phyloP scores from a whole-genome alignment of 2,888 invertebrate genomes.

The Lycaena phlaeas region DNA sequence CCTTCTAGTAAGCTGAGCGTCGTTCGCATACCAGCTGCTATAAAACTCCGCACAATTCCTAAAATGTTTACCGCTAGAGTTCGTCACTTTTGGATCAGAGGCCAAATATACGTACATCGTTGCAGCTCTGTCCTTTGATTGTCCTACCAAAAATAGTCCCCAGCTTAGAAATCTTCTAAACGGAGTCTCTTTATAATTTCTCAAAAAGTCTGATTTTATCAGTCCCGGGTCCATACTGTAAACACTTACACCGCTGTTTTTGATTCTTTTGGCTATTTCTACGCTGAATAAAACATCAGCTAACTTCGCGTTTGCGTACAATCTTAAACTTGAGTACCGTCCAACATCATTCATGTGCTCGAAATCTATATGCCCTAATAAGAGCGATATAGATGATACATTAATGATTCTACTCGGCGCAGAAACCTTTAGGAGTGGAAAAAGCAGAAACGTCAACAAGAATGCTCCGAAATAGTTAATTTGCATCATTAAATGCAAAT shows the following conservation, averaged over 20 bases:
- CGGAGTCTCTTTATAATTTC: slow-evolving; percentile 42
- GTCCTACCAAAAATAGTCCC: slow-evolving; percentile 31
- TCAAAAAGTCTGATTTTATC: slow-evolving; percentile 84
- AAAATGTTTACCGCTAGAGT: slow-evolving; percentile 43
- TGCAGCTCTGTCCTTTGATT: slow-evolving; percentile 34
- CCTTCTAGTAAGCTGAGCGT: slow-evolving; percentile 29
- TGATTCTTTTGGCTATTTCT: slow-evolving; percentile 60
- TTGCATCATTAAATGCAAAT: slow-evolving; percentile 75
- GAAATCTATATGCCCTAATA: slow-evolving; percentile 78
- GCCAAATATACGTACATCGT: slow-evolving; percentile 45
- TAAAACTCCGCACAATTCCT: slow-evolving; percentile 44
- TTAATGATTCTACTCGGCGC: slow-evolving; percentile 48
- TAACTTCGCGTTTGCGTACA: slow-evolving; percentile 66
- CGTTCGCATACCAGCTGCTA: slow-evolving; percentile 52
- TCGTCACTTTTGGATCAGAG: slow-evolving; percentile 32
- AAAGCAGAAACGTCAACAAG: slow-evolving; percentile 42
- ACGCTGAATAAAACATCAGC: slow-evolving; percentile 45
- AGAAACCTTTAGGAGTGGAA: slow-evolving; percentile 39
- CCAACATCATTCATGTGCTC: slow-evolving; percentile 81
- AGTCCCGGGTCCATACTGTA: slow-evolving; percentile 90
- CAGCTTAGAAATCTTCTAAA: slow-evolving; percentile 28
- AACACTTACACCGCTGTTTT: slow-evolving; percentile 75
- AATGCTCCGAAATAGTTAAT: slow-evolving; percentile 57
- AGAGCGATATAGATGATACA: slow-evolving; percentile 70
- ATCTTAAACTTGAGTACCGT: slow-evolving; percentile 69